Conservation (phyloP, 2,888 invertebrate species). For the Ecliptopera silaceata region DNA sequence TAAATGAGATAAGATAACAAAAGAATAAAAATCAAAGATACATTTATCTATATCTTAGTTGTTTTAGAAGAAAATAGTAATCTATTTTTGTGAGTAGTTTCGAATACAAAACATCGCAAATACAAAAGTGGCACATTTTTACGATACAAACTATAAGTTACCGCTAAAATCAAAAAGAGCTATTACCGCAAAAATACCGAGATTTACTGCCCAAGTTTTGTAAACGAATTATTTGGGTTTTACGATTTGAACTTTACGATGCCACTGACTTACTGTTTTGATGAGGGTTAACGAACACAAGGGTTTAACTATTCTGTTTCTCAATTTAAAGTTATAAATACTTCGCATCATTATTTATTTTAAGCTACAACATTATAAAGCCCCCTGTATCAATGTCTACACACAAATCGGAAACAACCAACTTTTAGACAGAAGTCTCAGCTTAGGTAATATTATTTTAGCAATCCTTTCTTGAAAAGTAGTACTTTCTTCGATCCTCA, state of each 20-base stretch:
- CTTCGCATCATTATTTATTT: neutral
- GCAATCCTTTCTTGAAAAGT: no score
- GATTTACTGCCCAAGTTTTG: constrained; percentile 19
- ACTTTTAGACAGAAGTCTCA: no score
- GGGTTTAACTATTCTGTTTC: neutral
- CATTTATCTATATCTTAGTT: no score
- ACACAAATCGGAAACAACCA: no score
- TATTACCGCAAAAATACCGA: constrained; percentile 13
- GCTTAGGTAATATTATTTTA: no score
- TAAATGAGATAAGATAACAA: no score
- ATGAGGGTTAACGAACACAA: constrained; percentile 14
- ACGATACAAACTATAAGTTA: constrained; percentile 8
- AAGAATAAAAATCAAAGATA: no score
- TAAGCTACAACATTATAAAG: neutral
- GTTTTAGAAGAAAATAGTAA: no score
- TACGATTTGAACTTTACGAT: constrained; percentile 24
- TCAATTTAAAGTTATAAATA: neutral
- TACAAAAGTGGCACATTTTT: constrained; percentile 4
- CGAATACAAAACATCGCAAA: neutral
- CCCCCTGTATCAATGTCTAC: no score
- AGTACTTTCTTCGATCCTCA: no score
- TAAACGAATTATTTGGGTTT: constrained; percentile 25
- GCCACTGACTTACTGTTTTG: constrained; percentile 16
- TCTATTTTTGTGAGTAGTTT: neutral
- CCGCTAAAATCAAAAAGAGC: constrained; percentile 12